Percentiles rank a stretch among this genome's conserved stretches.
These are phyloP conservation scores for Buceros bicornis DNA, from an alignment of 2,797 vertebrate species.

Conservation along the genomic window DNA sequence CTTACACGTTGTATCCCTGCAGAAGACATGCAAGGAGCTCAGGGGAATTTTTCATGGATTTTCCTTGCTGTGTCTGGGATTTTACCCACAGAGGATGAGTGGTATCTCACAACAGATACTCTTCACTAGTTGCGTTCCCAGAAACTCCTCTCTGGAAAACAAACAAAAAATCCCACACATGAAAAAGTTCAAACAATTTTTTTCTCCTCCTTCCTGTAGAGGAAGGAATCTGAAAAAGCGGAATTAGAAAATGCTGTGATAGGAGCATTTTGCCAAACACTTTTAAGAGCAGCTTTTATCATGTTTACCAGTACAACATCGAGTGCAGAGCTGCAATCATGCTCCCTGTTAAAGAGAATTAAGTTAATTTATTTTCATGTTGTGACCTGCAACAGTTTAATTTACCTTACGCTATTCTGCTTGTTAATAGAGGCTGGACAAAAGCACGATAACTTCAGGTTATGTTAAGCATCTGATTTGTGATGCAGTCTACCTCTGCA, in stretches of 20 bases:
- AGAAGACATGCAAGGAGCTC: neutral
- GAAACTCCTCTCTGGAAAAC: neutral
- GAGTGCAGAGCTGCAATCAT: neutral
- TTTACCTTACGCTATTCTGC: constrained; percentile 5
- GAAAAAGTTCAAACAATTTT: neutral
- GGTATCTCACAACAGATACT: neutral
- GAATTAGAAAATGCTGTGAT: neutral
- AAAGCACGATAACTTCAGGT: constrained; percentile 48
- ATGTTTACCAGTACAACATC: neutral
- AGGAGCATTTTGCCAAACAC: neutral
- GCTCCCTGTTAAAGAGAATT: constrained; percentile 30
- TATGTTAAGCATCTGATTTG: constrained; percentile 62
- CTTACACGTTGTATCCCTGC: neutral
- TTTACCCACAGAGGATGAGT: neutral
- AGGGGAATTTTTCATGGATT: neutral
- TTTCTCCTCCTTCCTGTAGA: neutral
- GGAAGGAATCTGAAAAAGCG: neutral
- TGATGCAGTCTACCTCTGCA: constrained; percentile 54
- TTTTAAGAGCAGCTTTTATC: neutral
- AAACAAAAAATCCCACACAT: neutral
- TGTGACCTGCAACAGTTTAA: constrained; percentile 48
- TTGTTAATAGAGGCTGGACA: constrained; percentile 23
- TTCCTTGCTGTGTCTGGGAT: neutral
- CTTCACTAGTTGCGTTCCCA: neutral
- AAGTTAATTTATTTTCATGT: constrained; percentile 36